Evolutionary conservation across 2,888 invertebrate species (phyloP).

Genomic region (Lutraria lutraria): DNA sequence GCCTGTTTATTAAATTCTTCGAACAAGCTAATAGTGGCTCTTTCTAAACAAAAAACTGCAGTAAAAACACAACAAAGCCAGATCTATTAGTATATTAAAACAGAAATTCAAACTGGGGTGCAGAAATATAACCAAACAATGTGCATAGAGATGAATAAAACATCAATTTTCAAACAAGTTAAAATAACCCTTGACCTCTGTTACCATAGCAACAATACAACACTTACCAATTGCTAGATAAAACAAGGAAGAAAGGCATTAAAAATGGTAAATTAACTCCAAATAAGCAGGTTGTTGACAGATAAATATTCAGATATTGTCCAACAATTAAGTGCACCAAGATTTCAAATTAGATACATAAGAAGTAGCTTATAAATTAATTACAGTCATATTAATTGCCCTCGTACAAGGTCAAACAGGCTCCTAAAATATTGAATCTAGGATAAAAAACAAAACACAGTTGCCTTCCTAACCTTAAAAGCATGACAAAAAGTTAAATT

Average conservation of each 20-base stretch:
- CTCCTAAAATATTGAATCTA: too few relatives aligned
- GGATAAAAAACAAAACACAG: too few relatives aligned
- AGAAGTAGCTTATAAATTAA: too few relatives aligned
- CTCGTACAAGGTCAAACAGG: too few relatives aligned
- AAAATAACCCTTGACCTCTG: constrained; percentile 46
- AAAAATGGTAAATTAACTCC: not conserved
- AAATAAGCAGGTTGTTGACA: not conserved
- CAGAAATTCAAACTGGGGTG: constrained; percentile 23
- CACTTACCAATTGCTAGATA: constrained; percentile 59
- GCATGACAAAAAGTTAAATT: too few relatives aligned
- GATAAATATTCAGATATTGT: not conserved
- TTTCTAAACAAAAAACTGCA: too few relatives aligned
- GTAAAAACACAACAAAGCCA: constrained; percentile 22
- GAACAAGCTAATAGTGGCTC: too few relatives aligned
- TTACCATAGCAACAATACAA: constrained; percentile 52
- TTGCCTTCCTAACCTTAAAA: too few relatives aligned
- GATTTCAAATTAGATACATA: too few relatives aligned
- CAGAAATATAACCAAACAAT: constrained; percentile 25
- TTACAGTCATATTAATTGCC: too few relatives aligned
- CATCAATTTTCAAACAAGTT: constrained; percentile 15
- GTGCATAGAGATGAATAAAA: constrained; percentile 36
- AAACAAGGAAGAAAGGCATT: constrained; percentile 15
- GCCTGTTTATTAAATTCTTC: too few relatives aligned
- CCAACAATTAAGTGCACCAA: too few relatives aligned
- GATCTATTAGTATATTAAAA: constrained; percentile 6